These are phyloP conservation scores for Asobara japonica DNA, from an alignment of 1,140 invertebrate species.

Conservation along the genomic window DNA sequence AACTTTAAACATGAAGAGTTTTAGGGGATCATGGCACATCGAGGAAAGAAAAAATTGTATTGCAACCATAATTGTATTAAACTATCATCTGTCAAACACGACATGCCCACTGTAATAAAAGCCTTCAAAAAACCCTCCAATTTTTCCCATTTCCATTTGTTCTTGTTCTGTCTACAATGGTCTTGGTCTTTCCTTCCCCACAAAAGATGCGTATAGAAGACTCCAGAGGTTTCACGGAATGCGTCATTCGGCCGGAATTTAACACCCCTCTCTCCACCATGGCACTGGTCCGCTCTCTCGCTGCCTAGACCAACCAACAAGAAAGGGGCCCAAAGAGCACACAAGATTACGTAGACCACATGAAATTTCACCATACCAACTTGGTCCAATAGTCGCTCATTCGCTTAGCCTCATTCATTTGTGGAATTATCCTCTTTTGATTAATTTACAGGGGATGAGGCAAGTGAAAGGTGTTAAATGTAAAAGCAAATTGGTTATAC, in stretches of 20 bases:
- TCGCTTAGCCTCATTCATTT: no score
- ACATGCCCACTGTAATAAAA: not conserved
- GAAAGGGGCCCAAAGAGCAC: not conserved
- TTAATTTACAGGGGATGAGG: not conserved
- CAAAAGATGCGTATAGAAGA: constrained; percentile 28
- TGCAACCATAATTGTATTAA: no score
- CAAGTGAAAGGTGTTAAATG: not conserved
- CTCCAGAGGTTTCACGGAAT: constrained; percentile 43
- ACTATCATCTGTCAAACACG: no score
- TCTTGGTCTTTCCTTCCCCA: constrained; percentile 14
- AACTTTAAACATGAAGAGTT: no score
- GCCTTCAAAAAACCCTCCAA: not conserved
- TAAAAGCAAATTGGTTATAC: not conserved
- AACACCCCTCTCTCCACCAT: constrained; percentile 32
- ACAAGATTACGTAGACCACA: not conserved
- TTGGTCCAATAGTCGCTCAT: no score
- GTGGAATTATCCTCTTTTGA: no score
- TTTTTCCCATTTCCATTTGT: not conserved
- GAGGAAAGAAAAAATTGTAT: no score
- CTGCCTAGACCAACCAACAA: not conserved
- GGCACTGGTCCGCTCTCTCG: not conserved
- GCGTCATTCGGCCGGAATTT: constrained; percentile 61
- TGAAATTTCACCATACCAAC: no score
- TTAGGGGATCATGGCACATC: no score
- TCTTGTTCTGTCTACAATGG: constrained; percentile 28